Evolutionary conservation across 2,797 vertebrate genomes (phyloP).

Genomic region (Brotula barbata): DNA sequence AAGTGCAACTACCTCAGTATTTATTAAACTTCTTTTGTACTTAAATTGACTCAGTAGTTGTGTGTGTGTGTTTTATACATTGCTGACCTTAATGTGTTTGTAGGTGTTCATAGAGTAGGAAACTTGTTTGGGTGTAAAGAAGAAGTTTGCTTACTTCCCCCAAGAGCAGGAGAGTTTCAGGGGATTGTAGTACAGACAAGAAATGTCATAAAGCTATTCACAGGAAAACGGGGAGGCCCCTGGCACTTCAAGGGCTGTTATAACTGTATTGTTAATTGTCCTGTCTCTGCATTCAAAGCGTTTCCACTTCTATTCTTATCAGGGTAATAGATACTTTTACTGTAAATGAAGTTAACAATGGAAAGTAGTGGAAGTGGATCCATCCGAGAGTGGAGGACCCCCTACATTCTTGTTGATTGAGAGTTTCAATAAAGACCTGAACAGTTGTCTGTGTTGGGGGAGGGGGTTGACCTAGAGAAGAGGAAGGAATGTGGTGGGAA

Average conservation of each 20-base stretch:
- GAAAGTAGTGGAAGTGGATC: neutral
- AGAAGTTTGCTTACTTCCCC: slow-evolving; percentile 44
- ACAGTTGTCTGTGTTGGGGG: slow-evolving; percentile 43
- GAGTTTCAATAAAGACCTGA: too few species aligned
- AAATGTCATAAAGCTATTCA: slow-evolving; percentile 30
- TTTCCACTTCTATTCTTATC: too few species aligned
- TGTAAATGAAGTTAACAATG: neutral
- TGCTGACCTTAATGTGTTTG: too few species aligned
- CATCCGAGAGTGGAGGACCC: too few species aligned
- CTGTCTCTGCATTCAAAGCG: too few species aligned
- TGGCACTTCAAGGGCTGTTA: neutral
- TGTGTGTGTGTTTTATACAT: too few species aligned
- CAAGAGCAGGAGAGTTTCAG: slow-evolving; percentile 58
- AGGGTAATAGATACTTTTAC: neutral
- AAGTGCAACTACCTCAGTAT: slow-evolving; percentile 70
- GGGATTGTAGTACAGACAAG: slow-evolving; percentile 24
- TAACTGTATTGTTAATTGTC: neutral
- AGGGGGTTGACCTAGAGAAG: slow-evolving; percentile 42
- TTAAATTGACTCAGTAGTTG: slow-evolving; percentile 7
- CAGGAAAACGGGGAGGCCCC: slow-evolving; percentile 24
- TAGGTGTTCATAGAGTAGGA: slow-evolving; percentile 39
- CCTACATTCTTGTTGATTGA: too few species aligned
- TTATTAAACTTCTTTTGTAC: slow-evolving; percentile 68
- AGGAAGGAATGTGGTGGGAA: slow-evolving; percentile 60
- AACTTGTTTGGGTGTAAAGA: slow-evolving; percentile 43